Percentiles rank a stretch among this genome's conserved stretches.
These are phyloP conservation scores for Myopa testacea DNA, from an alignment of 2,888 invertebrate species.

Conservation along the genomic window DNA sequence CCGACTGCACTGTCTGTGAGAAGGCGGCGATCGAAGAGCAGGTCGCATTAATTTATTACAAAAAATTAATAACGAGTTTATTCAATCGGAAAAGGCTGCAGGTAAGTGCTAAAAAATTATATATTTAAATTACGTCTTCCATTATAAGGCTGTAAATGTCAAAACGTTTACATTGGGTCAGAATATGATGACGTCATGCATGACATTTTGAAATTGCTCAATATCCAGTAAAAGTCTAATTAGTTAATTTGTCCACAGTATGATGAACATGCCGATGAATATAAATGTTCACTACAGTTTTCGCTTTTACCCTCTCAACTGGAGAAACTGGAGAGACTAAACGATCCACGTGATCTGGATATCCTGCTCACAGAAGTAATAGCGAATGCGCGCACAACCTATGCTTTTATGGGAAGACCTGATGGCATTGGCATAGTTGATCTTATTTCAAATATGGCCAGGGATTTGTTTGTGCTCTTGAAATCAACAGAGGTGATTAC, in stretches of 20 bases:
- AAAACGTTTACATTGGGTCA: no score
- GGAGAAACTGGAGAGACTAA: slow-evolving; percentile 52
- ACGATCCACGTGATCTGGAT: slow-evolving; percentile 62
- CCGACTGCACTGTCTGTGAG: neutral
- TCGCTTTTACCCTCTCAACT: slow-evolving; percentile 53
- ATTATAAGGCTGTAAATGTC: no score
- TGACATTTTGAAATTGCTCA: no score
- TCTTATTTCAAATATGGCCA: slow-evolving; percentile 52
- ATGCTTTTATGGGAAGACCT: slow-evolving; percentile 35
- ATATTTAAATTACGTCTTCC: no score
- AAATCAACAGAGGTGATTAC: slow-evolving; percentile 55
- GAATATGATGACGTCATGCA: no score
- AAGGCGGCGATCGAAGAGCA: slow-evolving; percentile 48
- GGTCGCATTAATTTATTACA: slow-evolving; percentile 57
- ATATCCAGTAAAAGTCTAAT: neutral
- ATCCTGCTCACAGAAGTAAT: slow-evolving; percentile 55
- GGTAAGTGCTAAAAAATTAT: slow-evolving; percentile 47
- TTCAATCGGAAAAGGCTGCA: slow-evolving; percentile 53
- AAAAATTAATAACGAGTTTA: slow-evolving; percentile 56
- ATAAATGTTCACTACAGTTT: slow-evolving; percentile 54
- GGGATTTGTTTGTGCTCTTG: slow-evolving; percentile 50
- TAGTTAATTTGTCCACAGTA: slow-evolving; percentile 47
- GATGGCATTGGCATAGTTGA: slow-evolving; percentile 41
- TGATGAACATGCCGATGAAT: slow-evolving; percentile 45
- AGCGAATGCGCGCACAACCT: slow-evolving; percentile 45